Conservation (phyloP, 2,797 vertebrate genomes). For the Rhabdophis nuchalis region DNA sequence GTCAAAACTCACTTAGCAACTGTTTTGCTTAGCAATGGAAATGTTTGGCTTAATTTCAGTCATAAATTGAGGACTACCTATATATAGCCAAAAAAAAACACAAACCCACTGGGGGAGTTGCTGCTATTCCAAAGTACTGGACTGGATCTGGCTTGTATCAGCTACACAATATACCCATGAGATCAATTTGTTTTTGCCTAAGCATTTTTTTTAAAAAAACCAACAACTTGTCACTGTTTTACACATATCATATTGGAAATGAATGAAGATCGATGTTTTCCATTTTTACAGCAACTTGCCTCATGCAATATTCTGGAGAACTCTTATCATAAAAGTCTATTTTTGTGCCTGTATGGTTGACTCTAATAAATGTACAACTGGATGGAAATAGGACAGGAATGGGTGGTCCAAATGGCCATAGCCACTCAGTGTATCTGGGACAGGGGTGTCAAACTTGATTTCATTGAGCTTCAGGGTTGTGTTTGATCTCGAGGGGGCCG, state of each 20-base stretch:
- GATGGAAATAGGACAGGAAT: neutral
- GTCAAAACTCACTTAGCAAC: neutral
- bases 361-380: neutral
- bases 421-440: neutral
- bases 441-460: too few species aligned
- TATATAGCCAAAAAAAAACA: neutral
- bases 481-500: too few species aligned
- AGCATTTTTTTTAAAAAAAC: neutral
- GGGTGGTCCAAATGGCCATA: neutral
- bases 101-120: neutral
- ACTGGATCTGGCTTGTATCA: neutral
- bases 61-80: neutral
- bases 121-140: neutral
- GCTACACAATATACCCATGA: neutral
- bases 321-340: neutral
- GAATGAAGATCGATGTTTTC: neutral
- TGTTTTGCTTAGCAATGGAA: neutral
- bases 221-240: neutral
- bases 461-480: too few species aligned
- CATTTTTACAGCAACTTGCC: neutral
- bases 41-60: neutral
- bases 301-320: neutral
- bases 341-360: neutral
- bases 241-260: neutral
- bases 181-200: neutral